Evolutionary conservation across 2,113 vertebrate species (phyloP), one percentile per base, ranked within the genome.

Genomic region (Eolophus roseicapilla): DNA sequence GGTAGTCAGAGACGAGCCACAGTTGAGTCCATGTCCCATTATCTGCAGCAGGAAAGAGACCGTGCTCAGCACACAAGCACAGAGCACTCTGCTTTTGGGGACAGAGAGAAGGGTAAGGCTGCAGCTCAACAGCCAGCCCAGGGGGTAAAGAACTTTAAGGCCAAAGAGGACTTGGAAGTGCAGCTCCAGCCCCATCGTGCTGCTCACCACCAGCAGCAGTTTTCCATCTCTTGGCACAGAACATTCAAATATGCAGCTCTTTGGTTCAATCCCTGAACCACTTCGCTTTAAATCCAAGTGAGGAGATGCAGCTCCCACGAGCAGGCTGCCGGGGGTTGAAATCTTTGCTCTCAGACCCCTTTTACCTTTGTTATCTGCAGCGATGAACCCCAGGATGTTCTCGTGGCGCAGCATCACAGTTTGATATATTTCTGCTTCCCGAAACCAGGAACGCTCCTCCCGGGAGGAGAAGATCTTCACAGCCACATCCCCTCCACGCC

Each of bases 401-500:
- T 99, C 99, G 4, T 99, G 99, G 2, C 99, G 98, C 88, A 99
- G 97, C 99, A 99, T 99, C 63, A 99, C 99, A 0, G 99, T 99
- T 74, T 99, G 99, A 64, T 99, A 99, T 53, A 99, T 99, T 92
- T 99, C 99, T 0, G 99, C 99, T 63, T 99, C 99, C 81, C 99
- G 98, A 96, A 99, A 99, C 99, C 99, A 99, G 49, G 99, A 99
- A 7, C 99, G 98, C 21, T 99, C 99, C 97, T 99, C 99, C 6
- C 99, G 98, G 1, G 99, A 99, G 0, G 99, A 99, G 97, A 99
- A 99, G 92, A 99, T 99, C 80, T 99, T 99, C 62, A 99, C 99
- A 1, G 99, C 99, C 13, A 99, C 99, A 3, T 99, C 99, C 0
- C 99, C 99, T 10, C 99, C 99, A 4, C 99, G 97, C 99, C 99